Evolutionary conservation across 2,888 invertebrate species (phyloP), one percentile per base, ranked within the genome.

Genomic region (Apotomis turbidana): DNA sequence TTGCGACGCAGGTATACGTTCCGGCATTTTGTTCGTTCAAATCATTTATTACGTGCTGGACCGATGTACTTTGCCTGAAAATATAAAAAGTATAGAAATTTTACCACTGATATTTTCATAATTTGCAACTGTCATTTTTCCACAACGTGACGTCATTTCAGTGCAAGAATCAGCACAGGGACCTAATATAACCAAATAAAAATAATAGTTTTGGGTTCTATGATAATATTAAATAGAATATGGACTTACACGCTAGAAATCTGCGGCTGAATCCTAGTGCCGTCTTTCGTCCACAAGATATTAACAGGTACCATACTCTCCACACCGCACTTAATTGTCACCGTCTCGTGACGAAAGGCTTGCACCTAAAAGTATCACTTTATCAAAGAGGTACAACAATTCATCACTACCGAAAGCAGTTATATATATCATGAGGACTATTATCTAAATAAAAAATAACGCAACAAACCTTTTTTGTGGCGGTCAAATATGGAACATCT

Each of bases 281-380:
- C 77, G 51, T 88, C 87, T 71, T 84, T 89, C 3, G 81, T 88
- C 96, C 96, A 96, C 77, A 87, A 87, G 0, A 94, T 94, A 0
- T 89, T 90, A 75, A 95, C 94, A 0, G 96, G 96, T 4, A 95
- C 94, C 51, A 95, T 81, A 71, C 96, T 96, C 73, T 95, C 94
- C 6, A 96, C 94, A 15, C 87, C 85, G 79, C 96, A 96, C 0
- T 85, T 86, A 2, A 96, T 79, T 0, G 88, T 88, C 4, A 95
- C 91, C 1, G 93, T 87, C 44, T 93, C 86, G 77, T 94, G 93
- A 1, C 90, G 85, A 66, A 87, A 90, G 0, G 83, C 88, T 46
- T 80, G 76, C n/a, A 91, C 75, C 92, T 92, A 68, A 38, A 80
- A 74, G 27, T 27, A 27, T 27, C 27, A 27, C 27, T 27, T 27